A percentile compares a stretch with the other conserved stretches of the same genome.
These are phyloP conservation scores for Bombyx mori DNA, from an alignment of 1,140 invertebrate genomes.

Conservation along the genomic window ASM3026992v2 NC_085130.1:11943501-11944000, in stretches of 20 bases:
- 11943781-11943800: slow-evolving; percentile 13
- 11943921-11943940: slow-evolving; percentile 47
- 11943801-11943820: slow-evolving; percentile 18
- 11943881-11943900: slow-evolving; percentile 20
- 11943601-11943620: too few relatives aligned
- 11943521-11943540: too few relatives aligned
- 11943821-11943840: slow-evolving; percentile 12
- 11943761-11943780: slow-evolving; percentile 3
- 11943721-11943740: not conserved
- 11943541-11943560: too few relatives aligned
- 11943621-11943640: too few relatives aligned
- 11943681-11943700: too few relatives aligned
- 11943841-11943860: slow-evolving; percentile 13
- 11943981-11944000: slow-evolving; percentile 7
- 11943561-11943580: too few relatives aligned
- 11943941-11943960: slow-evolving; percentile 30
- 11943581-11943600: too few relatives aligned
- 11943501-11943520: too few relatives aligned
- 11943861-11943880: slow-evolving; percentile 38
- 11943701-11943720: not conserved
- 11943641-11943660: too few relatives aligned
- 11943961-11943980: too few relatives aligned
- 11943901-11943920: slow-evolving; percentile 31
- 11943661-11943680: too few relatives aligned
- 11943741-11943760: not conserved